phyloP scores from a whole-genome alignment of 2,113 vertebrate genomes.

The Triplophysa rosa region DNA sequence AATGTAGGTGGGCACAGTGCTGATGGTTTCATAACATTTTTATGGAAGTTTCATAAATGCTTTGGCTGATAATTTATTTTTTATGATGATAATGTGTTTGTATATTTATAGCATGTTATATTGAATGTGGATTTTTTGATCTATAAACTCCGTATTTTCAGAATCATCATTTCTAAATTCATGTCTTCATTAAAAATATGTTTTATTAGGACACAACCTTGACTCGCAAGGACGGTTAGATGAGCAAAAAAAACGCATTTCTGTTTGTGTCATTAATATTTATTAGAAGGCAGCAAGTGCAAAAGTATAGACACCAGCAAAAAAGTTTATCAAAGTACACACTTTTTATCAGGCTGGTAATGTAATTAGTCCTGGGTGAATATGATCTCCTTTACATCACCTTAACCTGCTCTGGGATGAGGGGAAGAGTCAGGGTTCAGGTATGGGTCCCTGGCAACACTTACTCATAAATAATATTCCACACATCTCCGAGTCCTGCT shows the following conservation, averaged over 20 bases:
- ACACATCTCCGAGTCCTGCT: conserved; percentile 41
- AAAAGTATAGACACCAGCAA: conserved; percentile 52
- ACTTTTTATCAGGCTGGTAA: conserved; percentile 52
- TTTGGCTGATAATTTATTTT: conserved; percentile 58
- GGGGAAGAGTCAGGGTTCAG: conserved; percentile 7
- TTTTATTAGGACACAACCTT: conserved; percentile 55
- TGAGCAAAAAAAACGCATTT: conserved; percentile 28
- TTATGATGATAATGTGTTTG: conserved; percentile 23
- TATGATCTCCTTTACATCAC: conserved; percentile 43
- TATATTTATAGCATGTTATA: no score
- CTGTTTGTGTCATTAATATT: conserved; percentile 57
- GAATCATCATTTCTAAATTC: conserved; percentile 29
- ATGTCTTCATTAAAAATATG: conserved; percentile 48
- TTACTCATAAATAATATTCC: conserved; percentile 39
- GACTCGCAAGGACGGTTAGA: conserved; percentile 46
- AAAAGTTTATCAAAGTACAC: conserved; percentile 54
- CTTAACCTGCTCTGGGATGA: conserved; percentile 19
- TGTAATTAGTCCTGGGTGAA: conserved; percentile 53
- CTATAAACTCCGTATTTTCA: not conserved
- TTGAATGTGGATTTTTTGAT: no score
- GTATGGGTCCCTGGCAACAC: conserved; percentile 29
- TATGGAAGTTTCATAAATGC: conserved; percentile 47
- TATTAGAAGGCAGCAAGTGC: conserved; percentile 45
- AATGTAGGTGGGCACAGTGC: conserved; percentile 37
- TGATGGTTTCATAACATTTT: conserved; percentile 42